Evolutionary conservation across 1,140 invertebrate species (phyloP), one percentile per base, ranked within the genome.

Genomic region (Drosophila seguyi): DNA sequence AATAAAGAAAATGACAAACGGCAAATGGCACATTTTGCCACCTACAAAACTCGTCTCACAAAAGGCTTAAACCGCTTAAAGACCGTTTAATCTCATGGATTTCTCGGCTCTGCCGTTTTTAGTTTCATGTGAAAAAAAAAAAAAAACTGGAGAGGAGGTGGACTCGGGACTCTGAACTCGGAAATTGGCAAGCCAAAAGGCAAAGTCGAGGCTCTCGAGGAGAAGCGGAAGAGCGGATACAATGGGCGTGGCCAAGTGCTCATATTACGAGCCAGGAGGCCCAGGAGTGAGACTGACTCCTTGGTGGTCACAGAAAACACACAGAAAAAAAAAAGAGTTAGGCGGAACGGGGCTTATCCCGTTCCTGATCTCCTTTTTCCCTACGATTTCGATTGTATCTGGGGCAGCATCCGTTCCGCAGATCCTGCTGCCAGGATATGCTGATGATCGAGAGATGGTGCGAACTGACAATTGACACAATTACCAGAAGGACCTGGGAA

Each of bases 11-110:
- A 72, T 45, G 16, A 5, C 27, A 66, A 39, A 67, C 44, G 39
- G 44, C 36, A 48, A 69, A 69, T 69, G 66, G 45, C 81, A 80
- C 71, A 85, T 60, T 82, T 87, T 79, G 75, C 83, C 83, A 90
- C 84, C 85, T 88, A 71, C 72, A 66, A 90, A 90, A 84, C 84
- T 73, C 48, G 38, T 8, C 36, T 61, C 65, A 90, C 85, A 90
- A 88, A 87, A 75, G 84, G 84, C 72, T 88, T 90, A 87, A 87
- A 88, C 80, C 84, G 84, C 84, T 88, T 88, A 84, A 88, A 56
- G 76, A 81, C 67, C 84, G 58, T 84, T 84, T 87, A 90, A 87
- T 87, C 84, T 84, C 50, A 68, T 65, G 81, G 73, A 77, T 85
- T 85, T 45, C 52, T 38, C 34, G 5, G 52, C 50, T 22, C 16